These are phyloP conservation scores for Platysternon megacephalum DNA, from an alignment of 2,113 vertebrate species.

Conservation along the genomic window DNA sequence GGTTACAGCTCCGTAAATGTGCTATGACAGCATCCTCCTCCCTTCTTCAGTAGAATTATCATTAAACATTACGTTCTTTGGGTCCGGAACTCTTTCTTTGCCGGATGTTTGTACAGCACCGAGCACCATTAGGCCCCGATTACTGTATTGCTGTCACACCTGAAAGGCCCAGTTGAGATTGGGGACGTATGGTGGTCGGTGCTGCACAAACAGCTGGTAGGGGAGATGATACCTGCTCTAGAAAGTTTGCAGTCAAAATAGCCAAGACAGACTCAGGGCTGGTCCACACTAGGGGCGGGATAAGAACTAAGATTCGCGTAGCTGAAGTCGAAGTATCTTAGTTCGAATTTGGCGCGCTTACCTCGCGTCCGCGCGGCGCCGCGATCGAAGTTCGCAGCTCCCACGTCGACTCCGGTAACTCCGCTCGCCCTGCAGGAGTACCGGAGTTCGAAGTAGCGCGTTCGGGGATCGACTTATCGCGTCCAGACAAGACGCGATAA, in stretches of 20 bases:
- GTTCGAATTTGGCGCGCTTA: no score
- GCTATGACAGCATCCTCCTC: background rate
- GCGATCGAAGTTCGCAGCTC: no score
- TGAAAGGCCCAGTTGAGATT: background rate
- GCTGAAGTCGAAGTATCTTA: no score
- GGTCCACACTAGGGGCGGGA: no score
- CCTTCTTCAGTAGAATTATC: background rate
- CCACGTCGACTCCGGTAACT: no score
- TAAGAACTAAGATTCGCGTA: no score
- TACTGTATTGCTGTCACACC: background rate
- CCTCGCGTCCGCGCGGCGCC: no score
- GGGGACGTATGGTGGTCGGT: background rate
- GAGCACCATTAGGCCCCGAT: background rate
- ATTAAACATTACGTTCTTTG: background rate
- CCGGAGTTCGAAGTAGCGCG: no score
- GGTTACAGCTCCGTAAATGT: background rate
- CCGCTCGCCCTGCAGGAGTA: no score
- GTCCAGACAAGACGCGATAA: no score
- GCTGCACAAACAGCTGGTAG: background rate
- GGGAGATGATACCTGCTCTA: background rate
- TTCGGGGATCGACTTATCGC: no score
- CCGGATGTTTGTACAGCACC: background rate
- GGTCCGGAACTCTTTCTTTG: background rate
- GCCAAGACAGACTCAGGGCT: background rate
- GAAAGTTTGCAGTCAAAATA: background rate